Percentiles rank a stretch among this genome's conserved stretches.
phyloP scores from a whole-genome alignment of 2,113 vertebrate species.

The Lipophrys pholis region DNA sequence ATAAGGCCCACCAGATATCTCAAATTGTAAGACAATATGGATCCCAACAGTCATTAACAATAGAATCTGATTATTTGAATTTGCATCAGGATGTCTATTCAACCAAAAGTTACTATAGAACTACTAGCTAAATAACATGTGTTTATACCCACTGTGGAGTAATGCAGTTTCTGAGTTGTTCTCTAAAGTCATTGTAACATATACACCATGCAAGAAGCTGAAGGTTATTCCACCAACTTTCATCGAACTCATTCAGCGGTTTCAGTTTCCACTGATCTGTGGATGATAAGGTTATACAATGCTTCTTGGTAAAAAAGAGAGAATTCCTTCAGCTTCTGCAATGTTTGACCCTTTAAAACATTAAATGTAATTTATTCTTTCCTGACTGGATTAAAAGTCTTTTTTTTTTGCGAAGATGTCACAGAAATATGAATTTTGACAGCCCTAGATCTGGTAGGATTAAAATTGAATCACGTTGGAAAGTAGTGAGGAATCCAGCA shows the following conservation, averaged over 20 bases:
- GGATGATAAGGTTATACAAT: constrained; percentile 60
- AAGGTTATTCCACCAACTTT: constrained; percentile 65
- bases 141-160: no score
- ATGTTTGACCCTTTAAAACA: constrained; percentile 1
- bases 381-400: no score
- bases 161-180: background rate
- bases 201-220: constrained; percentile 10
- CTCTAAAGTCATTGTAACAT: constrained; percentile 18
- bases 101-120: no score
- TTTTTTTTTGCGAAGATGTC: no score
- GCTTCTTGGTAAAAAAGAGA: constrained; percentile 15
- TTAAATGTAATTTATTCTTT: background rate
- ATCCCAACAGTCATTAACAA: no score
- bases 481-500: background rate
- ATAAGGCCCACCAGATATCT: no score
- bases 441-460: background rate
- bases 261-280: constrained; percentile 63
- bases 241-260: constrained; percentile 49
- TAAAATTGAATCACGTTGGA: background rate
- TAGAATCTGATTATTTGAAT: no score
- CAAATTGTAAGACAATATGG: no score
- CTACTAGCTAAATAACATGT: no score
- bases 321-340: constrained; percentile 24
- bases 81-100: no score
- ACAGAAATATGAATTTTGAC: no score